A percentile compares a stretch with the other conserved stretches of the same genome.
Conservation (phyloP, 2,113 vertebrate species). For the Tachysurus vachellii region DNA sequence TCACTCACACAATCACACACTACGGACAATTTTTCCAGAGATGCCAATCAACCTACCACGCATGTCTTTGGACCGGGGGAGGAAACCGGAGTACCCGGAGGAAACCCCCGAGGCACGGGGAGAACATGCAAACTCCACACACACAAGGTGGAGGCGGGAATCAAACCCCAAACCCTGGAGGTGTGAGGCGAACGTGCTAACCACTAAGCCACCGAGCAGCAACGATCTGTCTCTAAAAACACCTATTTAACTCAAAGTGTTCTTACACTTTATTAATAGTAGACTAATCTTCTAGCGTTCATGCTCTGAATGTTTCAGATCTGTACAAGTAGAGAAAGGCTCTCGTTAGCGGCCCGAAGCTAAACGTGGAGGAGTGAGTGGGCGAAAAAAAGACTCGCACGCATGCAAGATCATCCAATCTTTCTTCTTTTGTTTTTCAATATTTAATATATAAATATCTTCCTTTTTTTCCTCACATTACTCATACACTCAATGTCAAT, state of each 20-base stretch:
- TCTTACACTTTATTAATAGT: constrained; percentile 35
- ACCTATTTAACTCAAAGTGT: constrained; percentile 30
- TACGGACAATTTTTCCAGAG: no score
- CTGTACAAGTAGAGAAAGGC: not conserved
- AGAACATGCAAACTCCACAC: no score
- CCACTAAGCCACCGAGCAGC: not conserved
- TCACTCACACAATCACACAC: no score
- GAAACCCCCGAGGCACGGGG: no score
- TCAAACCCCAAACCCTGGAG: no score
- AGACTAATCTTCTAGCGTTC: constrained; percentile 30
- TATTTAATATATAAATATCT: not conserved
- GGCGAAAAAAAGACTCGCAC: not conserved
- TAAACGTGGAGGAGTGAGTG: constrained; percentile 4
- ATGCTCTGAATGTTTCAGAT: constrained; percentile 40
- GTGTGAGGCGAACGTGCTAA: no score
- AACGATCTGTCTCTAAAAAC: constrained; percentile 19
- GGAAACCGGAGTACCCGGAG: no score
- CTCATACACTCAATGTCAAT: constrained; percentile 20
- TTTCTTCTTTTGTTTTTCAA: constrained; percentile 14
- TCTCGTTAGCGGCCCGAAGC: constrained; percentile 9
- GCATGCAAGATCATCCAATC: not conserved
- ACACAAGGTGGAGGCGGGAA: no score
- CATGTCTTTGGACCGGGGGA: no score
- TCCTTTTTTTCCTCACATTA: not conserved
- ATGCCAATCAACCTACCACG: no score